Conservation (phyloP, 92 coral and sea anemone species). For the Scolanthus callimorphus region DNA sequence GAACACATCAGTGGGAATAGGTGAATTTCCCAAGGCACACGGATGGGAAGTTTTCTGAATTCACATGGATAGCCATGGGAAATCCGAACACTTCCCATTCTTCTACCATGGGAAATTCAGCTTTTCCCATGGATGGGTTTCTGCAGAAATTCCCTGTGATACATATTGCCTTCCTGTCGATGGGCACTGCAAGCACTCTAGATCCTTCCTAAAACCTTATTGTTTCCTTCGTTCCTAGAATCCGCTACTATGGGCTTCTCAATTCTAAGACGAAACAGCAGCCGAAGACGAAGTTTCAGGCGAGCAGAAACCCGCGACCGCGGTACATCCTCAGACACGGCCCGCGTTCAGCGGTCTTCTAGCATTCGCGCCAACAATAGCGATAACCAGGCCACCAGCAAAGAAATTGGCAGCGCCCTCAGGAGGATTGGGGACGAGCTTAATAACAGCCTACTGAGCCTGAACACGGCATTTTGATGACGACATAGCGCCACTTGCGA, state of each 20-base stretch:
- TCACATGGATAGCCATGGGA: too few relatives aligned
- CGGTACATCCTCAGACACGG: slow-evolving; percentile 41
- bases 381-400: slow-evolving; percentile 57
- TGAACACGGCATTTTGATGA: slow-evolving; percentile 48
- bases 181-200: too few relatives aligned
- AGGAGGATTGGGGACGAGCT: slow-evolving; percentile 89
- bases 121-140: too few relatives aligned
- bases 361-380: slow-evolving; percentile 44
- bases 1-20: too few relatives aligned
- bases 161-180: too few relatives aligned
- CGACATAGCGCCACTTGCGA: too few relatives aligned
- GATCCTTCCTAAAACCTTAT: too few relatives aligned
- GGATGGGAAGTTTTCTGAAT: too few relatives aligned
- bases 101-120: too few relatives aligned
- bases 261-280: slow-evolving; percentile 86
- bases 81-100: too few relatives aligned
- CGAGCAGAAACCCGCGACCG: slow-evolving; percentile 88
- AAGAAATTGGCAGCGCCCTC: slow-evolving; percentile 88
- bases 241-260: slow-evolving; percentile 72
- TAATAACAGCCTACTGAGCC: slow-evolving; percentile 78
- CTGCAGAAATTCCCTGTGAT: too few relatives aligned
- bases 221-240: slow-evolving; percentile 6
- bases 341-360: slow-evolving; percentile 49
- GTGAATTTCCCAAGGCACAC: too few relatives aligned
- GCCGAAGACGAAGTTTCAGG: slow-evolving; percentile 87